A percentile compares a stretch with the other conserved stretches of the same genome.
phyloP scores from a whole-genome alignment of 64 coral and sea anemone species.

The Pocillopora verrucosa region DNA sequence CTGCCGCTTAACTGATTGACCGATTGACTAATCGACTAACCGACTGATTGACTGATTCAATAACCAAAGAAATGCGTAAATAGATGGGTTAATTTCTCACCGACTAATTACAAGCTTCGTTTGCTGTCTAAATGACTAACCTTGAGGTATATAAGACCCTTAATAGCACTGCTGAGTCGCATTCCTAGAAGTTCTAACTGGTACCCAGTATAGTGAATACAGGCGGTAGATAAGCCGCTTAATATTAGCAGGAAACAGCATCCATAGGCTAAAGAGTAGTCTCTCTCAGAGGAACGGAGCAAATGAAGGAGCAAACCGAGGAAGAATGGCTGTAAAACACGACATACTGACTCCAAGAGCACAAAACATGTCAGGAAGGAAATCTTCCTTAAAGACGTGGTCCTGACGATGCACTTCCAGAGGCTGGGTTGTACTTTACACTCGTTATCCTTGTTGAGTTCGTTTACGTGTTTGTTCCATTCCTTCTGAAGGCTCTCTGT shows the following conservation, averaged over 20 bases:
- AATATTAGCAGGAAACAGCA: not conserved
- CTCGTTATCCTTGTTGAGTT: not conserved
- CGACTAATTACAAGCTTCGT: too few relatives aligned
- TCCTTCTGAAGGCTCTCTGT: conserved; percentile 30
- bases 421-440: not conserved
- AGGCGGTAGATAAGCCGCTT: not conserved
- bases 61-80: too few relatives aligned
- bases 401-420: conserved; percentile 2
- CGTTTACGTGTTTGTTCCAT: conserved; percentile 13
- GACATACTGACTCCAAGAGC: not conserved
- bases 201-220: not conserved
- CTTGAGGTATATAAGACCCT: conserved; percentile 4
- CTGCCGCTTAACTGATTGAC: too few relatives aligned
- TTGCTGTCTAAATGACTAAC: not conserved
- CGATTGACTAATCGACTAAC: too few relatives aligned
- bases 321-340: not conserved
- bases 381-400: not conserved
- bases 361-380: not conserved
- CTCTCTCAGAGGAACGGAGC: not conserved
- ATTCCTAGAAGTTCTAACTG: not conserved
- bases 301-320: not conserved
- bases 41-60: too few relatives aligned
- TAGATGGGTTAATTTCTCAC: too few relatives aligned
- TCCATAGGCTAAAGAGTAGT: not conserved
- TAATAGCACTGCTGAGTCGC: not conserved